Conservation (phyloP, 2,797 vertebrate genomes). For the Pangasius djambal region DNA sequence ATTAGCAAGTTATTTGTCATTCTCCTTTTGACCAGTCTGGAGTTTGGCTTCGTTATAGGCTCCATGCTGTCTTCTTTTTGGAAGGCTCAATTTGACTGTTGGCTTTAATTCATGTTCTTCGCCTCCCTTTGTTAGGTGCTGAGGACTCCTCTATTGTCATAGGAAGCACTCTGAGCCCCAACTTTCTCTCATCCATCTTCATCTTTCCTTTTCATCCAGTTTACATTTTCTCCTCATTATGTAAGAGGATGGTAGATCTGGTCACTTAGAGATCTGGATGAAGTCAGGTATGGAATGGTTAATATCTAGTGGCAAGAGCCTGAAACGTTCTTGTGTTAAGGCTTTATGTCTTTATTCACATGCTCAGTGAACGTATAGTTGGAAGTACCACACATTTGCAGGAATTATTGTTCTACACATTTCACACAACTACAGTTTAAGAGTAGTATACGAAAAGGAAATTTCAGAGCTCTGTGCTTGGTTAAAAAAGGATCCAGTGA, state of each 20-base stretch:
- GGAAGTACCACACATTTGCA: neutral
- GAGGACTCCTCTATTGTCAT: conserved; percentile 33
- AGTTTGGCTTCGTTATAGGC: conserved; percentile 48
- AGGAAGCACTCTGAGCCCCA: conserved; percentile 41
- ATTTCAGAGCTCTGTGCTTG: neutral
- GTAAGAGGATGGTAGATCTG: conserved; percentile 6
- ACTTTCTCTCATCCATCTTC: conserved; percentile 37
- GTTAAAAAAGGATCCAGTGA: neutral
- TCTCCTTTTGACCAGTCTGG: conserved; percentile 57
- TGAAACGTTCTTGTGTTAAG: neutral
- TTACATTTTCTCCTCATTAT: conserved; percentile 33
- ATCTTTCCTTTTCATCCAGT: conserved; percentile 8
- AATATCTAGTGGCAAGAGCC: neutral
- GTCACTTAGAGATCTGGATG: neutral
- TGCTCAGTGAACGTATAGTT: neutral
- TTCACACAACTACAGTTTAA: neutral
- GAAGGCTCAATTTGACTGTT: conserved; percentile 34
- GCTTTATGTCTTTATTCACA: neutral
- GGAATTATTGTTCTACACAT: neutral
- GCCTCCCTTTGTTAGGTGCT: conserved; percentile 48
- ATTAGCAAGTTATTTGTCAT: conserved; percentile 68
- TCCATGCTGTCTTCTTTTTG: conserved; percentile 54
- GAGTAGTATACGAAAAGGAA: neutral
- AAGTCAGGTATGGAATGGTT: neutral
- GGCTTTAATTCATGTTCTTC: conserved; percentile 53